Percentiles rank a stretch among this genome's conserved stretches.
Evolutionary conservation across 2,113 vertebrate genomes (phyloP).

Genomic region (Psittacula cyanocephala): DNA sequence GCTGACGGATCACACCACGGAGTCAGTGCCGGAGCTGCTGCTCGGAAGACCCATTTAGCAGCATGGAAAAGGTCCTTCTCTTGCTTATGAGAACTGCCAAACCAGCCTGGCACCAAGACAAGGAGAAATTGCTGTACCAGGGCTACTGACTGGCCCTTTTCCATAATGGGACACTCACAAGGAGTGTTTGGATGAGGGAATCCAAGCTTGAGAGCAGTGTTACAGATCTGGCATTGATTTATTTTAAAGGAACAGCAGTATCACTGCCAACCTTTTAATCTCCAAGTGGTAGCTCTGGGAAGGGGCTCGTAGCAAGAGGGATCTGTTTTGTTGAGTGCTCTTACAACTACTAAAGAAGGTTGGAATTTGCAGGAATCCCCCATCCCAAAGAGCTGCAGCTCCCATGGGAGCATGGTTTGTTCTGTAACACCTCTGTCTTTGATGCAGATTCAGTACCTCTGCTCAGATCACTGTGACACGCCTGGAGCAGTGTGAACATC

Average conservation of each 20-base stretch:
- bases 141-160: fast-evolving
- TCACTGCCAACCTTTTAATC: not conserved
- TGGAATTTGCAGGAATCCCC: not conserved
- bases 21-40: not conserved
- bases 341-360: not conserved
- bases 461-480: not conserved
- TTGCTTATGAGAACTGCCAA: not conserved
- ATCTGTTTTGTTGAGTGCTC: not conserved
- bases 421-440: not conserved
- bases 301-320: not conserved
- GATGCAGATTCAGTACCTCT: not conserved
- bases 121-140: not conserved
- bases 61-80: not conserved
- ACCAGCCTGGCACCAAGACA: not conserved
- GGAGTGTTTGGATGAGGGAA: not conserved
- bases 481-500: not conserved
- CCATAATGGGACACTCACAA: fast-evolving
- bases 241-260: not conserved
- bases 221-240: not conserved
- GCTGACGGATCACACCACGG: fast-evolving
- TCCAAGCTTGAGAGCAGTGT: not conserved
- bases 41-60: not conserved
- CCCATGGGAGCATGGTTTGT: not conserved
- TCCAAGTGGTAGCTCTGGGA: not conserved
- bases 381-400: not conserved